Conservation (phyloP, 2,797 vertebrate species). For the Synaphobranchus kaupii region DNA sequence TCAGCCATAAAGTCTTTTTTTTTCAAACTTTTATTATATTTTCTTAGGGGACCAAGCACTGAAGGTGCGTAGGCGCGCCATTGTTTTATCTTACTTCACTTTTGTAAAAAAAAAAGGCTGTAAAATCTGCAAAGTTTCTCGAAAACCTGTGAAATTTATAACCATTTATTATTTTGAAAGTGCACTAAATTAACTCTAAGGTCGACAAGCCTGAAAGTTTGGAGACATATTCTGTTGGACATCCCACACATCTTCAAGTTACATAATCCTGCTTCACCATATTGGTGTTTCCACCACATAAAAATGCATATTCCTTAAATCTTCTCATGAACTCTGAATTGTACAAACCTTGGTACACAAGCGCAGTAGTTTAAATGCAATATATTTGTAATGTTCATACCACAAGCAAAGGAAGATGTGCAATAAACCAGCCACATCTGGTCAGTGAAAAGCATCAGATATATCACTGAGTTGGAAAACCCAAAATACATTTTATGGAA, state of each 20-base stretch:
- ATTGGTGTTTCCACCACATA: neutral
- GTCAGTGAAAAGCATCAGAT: neutral
- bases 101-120: neutral
- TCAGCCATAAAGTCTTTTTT: neutral
- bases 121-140: neutral
- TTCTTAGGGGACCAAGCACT: neutral
- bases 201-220: neutral
- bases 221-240: neutral
- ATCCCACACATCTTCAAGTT: neutral
- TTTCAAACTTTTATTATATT: constrained; percentile 3
- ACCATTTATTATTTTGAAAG: neutral
- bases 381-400: neutral
- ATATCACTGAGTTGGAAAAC: neutral
- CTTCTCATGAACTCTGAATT: neutral
- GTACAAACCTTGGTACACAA: neutral
- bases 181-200: neutral
- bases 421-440: neutral
- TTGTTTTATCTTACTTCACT: neutral
- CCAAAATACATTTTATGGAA: neutral
- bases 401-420: neutral
- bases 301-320: neutral
- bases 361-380: neutral
- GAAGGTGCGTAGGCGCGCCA: neutral
- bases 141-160: neutral
- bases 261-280: neutral